phyloP scores from a whole-genome alignment of 2,113 vertebrate genomes.

The Brevimyrus niger region DNA sequence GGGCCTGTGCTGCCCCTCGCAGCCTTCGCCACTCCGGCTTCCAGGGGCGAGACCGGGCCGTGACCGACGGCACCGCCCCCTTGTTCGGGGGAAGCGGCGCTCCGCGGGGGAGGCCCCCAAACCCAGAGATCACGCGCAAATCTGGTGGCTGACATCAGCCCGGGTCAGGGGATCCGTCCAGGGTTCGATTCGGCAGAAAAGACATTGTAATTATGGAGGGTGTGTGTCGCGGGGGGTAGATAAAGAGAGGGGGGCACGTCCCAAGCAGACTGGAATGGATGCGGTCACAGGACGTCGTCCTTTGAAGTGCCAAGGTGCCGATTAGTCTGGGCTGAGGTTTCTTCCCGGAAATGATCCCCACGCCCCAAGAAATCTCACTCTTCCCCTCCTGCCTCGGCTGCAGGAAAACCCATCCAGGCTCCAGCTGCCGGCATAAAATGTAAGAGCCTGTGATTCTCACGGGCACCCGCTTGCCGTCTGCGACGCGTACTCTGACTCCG shows the following conservation, averaged over 20 bases:
- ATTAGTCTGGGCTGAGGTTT: neutral
- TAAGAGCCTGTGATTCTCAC: neutral
- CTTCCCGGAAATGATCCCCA: neutral
- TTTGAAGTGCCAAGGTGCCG: neutral
- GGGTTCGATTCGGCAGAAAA: neutral
- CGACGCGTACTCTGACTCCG: neutral
- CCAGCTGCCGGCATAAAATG: neutral
- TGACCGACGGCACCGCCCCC: constrained; percentile 30
- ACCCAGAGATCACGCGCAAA: neutral
- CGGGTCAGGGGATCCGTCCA: neutral
- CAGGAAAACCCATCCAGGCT: neutral
- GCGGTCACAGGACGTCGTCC: neutral
- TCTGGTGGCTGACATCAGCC: neutral
- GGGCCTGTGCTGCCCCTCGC: constrained; percentile 26
- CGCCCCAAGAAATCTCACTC: neutral
- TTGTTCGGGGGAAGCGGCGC: neutral
- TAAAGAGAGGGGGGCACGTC: neutral
- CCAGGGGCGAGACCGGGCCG: constrained; percentile 23
- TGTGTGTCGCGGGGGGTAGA: neutral
- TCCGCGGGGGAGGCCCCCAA: neutral
- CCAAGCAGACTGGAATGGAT: neutral
- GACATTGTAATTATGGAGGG: neutral
- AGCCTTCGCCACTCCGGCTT: constrained; percentile 24
- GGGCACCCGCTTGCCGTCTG: neutral
- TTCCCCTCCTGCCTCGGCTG: neutral